These are phyloP conservation scores for Eunapius fragilis DNA, from an alignment of 37 sponge, comb jelly and placozoan species.

Conservation along the genomic window DNA sequence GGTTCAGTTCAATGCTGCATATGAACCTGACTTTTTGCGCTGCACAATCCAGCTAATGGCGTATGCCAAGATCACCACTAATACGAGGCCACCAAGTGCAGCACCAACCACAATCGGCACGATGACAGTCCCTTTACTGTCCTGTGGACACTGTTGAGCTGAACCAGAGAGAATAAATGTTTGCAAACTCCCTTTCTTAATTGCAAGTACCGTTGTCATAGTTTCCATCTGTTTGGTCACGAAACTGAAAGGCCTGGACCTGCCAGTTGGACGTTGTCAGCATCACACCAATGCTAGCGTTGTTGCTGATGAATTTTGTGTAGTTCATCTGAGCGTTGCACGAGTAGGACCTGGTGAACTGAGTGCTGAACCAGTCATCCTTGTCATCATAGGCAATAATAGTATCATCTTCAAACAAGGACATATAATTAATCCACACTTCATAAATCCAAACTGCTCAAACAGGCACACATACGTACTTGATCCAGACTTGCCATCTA, in stretches of 20 bases:
- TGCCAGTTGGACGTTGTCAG: slow-evolving; percentile 7
- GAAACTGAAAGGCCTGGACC: slow-evolving; percentile 59
- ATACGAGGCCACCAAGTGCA: slow-evolving; percentile 57
- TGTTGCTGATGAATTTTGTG: background rate
- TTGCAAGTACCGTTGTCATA: slow-evolving; percentile 38
- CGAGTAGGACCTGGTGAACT: background rate
- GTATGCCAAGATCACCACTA: slow-evolving; percentile 55
- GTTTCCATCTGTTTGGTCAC: background rate
- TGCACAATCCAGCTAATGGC: slow-evolving; percentile 41
- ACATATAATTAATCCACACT: background rate
- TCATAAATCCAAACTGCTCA: background rate
- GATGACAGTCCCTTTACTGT: background rate
- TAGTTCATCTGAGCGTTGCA: background rate
- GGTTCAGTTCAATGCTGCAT: background rate
- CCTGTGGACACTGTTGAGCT: background rate
- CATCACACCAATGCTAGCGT: background rate
- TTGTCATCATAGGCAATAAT: background rate
- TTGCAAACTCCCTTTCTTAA: background rate
- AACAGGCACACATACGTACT: background rate
- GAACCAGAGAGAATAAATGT: background rate
- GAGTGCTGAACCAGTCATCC: background rate
- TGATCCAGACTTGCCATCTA: background rate
- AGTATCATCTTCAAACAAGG: background rate
- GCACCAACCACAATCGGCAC: slow-evolving; percentile 74
- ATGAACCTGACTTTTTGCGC: slow-evolving; percentile 9